A percentile compares a stretch with the other conserved stretches of the same genome.
Conservation (phyloP, 1,140 invertebrate species). For the Drosophila ananassae region DNA sequence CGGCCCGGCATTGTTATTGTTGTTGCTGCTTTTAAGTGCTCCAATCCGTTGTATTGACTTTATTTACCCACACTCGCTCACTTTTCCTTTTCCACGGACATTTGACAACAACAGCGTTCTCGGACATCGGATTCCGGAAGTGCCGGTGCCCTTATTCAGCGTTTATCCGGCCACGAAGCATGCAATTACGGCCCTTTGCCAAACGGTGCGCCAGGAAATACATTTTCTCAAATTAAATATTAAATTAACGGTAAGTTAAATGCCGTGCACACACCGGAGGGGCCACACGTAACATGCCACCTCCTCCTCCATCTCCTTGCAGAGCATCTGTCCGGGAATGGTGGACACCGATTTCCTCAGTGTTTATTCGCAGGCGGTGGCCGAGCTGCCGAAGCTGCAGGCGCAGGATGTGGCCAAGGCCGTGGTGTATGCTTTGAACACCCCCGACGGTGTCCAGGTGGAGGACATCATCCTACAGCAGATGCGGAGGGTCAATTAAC, state of each 20-base stretch:
- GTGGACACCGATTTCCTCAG: conserved; percentile 86
- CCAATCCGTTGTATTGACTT: conserved; percentile 76
- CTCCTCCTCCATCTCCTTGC: conserved; percentile 30
- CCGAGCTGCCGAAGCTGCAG: conserved; percentile 84
- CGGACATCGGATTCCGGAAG: conserved; percentile 84
- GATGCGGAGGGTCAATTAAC: conserved; percentile 60
- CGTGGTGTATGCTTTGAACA: conserved; percentile 85
- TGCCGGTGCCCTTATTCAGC: conserved; percentile 84
- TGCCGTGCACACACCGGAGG: conserved; percentile 65
- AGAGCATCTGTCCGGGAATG: conserved; percentile 87
- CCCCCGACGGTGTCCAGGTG: conserved; percentile 85
- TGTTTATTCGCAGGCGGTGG: conserved; percentile 78
- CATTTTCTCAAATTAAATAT: conserved; percentile 85
- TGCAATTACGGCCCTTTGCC: conserved; percentile 86
- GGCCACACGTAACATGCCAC: conserved; percentile 1
- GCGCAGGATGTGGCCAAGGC: conserved; percentile 85
- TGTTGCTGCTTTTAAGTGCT: conserved; percentile 65
- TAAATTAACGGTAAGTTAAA: conserved; percentile 85
- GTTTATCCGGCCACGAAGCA: conserved; percentile 87
- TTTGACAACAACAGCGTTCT: conserved; percentile 82
- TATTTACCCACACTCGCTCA: conserved; percentile 57
- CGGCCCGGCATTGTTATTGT: conserved; percentile 38
- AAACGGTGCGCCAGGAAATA: conserved; percentile 87
- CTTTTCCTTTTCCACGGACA: conserved; percentile 23
- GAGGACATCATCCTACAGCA: conserved; percentile 80